Conservation (phyloP, 2,113 vertebrate species). For the Bos taurus region DNA sequence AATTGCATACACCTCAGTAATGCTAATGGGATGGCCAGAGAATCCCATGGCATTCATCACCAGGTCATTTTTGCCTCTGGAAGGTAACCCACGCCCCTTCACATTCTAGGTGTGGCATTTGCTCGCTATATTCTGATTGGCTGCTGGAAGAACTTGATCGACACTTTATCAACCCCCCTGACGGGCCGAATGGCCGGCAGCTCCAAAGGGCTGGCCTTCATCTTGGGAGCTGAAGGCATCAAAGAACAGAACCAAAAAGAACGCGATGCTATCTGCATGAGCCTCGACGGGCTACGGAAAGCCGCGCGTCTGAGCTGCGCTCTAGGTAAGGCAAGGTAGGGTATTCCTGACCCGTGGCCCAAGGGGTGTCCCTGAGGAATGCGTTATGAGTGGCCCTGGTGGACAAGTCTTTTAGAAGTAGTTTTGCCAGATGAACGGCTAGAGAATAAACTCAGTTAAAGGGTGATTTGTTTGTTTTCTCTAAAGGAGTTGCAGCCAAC, state of each 20-base stretch:
- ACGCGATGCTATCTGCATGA: slow-evolving; percentile 94
- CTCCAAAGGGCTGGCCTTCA: slow-evolving; percentile 92
- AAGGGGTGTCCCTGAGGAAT: neutral
- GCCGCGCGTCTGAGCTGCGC: slow-evolving; percentile 95
- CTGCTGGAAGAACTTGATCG: slow-evolving; percentile 98
- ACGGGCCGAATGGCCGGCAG: slow-evolving; percentile 96
- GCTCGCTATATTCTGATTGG: slow-evolving; percentile 94
- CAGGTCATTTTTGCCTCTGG: neutral
- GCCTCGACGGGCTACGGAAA: slow-evolving; percentile 93
- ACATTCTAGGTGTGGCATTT: slow-evolving; percentile 87
- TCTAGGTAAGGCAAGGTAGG: slow-evolving; percentile 81
- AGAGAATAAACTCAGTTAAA: neutral
- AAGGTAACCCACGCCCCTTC: neutral
- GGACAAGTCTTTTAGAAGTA: neutral
- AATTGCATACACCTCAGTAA: neutral
- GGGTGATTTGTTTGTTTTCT: neutral
- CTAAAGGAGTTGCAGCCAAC: slow-evolving; percentile 94
- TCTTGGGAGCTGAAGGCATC: slow-evolving; percentile 91
- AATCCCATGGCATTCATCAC: neutral
- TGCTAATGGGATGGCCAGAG: neutral
- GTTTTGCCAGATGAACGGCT: neutral
- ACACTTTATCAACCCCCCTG: slow-evolving; percentile 92
- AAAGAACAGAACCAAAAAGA: slow-evolving; percentile 96
- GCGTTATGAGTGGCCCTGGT: neutral
- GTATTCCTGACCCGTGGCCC: neutral